These are phyloP conservation scores for Vannuccia rotundouncinata DNA, from an alignment of 2,888 invertebrate species.

Conservation along the genomic window DNA sequence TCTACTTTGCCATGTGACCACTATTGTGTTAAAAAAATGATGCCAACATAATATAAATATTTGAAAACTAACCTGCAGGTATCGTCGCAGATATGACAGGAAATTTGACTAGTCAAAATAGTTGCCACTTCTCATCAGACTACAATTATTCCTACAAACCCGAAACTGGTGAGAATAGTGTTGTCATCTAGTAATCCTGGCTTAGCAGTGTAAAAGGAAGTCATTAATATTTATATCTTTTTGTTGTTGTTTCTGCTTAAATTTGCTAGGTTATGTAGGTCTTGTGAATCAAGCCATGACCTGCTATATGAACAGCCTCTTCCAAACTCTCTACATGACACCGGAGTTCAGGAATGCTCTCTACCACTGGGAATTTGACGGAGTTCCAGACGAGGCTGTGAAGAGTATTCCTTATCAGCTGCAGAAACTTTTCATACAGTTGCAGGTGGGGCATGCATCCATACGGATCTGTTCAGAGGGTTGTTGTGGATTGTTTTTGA, in stretches of 20 bases:
- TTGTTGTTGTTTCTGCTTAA: too few relatives aligned
- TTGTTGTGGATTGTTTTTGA: too few relatives aligned
- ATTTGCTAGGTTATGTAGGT: slow-evolving; percentile 68
- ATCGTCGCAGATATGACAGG: neutral
- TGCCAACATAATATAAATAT: neutral
- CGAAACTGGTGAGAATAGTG: neutral
- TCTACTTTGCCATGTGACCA: too few relatives aligned
- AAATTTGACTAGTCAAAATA: neutral
- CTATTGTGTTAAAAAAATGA: too few relatives aligned
- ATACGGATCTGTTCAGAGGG: too few relatives aligned
- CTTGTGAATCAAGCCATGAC: slow-evolving; percentile 85
- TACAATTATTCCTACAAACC: neutral
- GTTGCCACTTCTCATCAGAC: neutral
- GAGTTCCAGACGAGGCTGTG: slow-evolving; percentile 62
- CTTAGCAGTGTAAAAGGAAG: neutral
- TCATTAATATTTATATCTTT: neutral
- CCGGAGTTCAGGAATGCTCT: slow-evolving; percentile 82
- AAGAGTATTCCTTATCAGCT: slow-evolving; percentile 77
- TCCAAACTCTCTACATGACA: slow-evolving; percentile 82
- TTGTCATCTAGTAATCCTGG: neutral
- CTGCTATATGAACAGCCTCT: slow-evolving; percentile 77
- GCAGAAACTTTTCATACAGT: slow-evolving; percentile 73
- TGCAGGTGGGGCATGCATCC: slow-evolving; percentile 61
- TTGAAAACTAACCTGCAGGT: neutral
- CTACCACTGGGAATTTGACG: slow-evolving; percentile 71